A percentile compares a stretch with the other conserved stretches of the same genome.
Conservation (phyloP, 2,113 vertebrate genomes). For the Colaptes auratus region DNA sequence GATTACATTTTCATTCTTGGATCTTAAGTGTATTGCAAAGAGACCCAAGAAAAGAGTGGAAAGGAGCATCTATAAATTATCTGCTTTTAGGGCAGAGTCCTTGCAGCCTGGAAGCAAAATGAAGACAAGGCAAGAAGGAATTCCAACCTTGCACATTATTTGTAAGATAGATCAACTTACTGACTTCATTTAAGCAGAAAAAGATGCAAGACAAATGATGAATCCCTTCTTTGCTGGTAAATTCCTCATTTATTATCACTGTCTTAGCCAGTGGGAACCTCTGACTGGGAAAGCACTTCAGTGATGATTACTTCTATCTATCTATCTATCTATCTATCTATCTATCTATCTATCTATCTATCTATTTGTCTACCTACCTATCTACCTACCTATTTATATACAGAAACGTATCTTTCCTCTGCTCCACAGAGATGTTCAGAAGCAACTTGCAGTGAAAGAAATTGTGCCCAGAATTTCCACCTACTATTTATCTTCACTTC, state of each 20-base stretch:
- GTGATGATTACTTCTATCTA: background rate
- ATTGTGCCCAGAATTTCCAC: background rate
- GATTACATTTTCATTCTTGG: constrained; percentile 4
- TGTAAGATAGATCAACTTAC: background rate
- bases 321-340: background rate
- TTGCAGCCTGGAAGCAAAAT: background rate
- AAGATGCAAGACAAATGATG: background rate
- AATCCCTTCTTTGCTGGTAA: background rate
- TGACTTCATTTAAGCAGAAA: background rate
- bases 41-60: background rate
- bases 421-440: background rate
- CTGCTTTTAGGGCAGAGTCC: background rate
- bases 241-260: background rate
- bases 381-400: background rate
- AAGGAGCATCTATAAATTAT: background rate
- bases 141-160: background rate
- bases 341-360: too few relatives aligned
- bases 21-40: constrained; percentile 1
- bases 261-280: background rate
- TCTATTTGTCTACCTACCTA: too few relatives aligned
- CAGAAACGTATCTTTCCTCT: background rate
- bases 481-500: background rate
- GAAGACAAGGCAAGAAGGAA: background rate
- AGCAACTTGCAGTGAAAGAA: background rate
- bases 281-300: background rate